These are phyloP conservation scores for Petrocephalus zakoni DNA, from an alignment of 2,113 vertebrate species.

Conservation along the genomic window DNA sequence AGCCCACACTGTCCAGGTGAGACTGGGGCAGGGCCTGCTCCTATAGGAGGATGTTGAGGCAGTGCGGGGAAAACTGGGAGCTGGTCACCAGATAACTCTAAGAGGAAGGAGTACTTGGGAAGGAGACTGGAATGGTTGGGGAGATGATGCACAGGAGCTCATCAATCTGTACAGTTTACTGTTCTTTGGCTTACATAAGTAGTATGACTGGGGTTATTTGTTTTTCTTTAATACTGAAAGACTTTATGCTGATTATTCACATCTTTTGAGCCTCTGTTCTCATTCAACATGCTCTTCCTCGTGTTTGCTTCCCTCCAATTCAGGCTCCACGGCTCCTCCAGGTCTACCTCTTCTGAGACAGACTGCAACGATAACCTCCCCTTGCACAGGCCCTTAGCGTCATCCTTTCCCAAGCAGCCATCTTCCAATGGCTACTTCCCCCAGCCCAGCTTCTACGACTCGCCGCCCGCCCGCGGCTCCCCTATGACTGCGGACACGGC, in stretches of 20 bases:
- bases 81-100: not conserved
- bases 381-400: constrained; percentile 69
- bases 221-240: not conserved
- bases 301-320: not conserved
- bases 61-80: not conserved
- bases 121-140: not conserved
- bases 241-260: not conserved
- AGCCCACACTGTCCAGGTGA: constrained; percentile 84
- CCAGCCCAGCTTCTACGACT: constrained; percentile 76
- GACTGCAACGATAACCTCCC: constrained; percentile 96
- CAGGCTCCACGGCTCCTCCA: constrained; percentile 80
- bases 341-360: constrained; percentile 87
- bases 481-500: constrained; percentile 68
- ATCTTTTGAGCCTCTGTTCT: not conserved
- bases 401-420: constrained; percentile 67
- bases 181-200: not conserved
- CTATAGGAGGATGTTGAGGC: not conserved
- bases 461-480: constrained; percentile 68
- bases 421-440: constrained; percentile 85
- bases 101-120: not conserved
- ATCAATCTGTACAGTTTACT: not conserved
- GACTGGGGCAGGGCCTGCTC: not conserved
- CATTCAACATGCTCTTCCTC: not conserved
- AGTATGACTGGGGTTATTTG: not conserved
- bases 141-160: not conserved